Evolutionary conservation across 2,797 vertebrate genomes (phyloP).

Genomic region (Darevskia mixta): DNA sequence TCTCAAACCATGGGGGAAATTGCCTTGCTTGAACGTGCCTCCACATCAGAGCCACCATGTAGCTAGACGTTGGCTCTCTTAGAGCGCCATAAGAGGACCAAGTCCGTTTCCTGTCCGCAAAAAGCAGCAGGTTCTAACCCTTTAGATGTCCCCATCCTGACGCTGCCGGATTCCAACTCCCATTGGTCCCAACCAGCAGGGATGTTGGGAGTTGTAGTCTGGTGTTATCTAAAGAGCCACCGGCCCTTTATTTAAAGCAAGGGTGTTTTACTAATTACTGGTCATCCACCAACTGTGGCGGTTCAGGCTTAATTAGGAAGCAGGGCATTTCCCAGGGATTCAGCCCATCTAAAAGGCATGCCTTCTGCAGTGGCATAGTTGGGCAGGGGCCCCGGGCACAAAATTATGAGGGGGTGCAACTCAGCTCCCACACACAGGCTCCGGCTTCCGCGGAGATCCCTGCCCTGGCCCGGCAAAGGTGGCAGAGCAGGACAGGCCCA

Average conservation of each 20-base stretch:
- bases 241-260: neutral
- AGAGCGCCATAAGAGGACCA: neutral
- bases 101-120: neutral
- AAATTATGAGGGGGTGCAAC: no score
- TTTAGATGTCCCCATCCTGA: neutral
- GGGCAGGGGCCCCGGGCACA: no score
- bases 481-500: no score
- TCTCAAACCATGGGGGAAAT: neutral
- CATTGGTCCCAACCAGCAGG: neutral
- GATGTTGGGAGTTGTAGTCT: neutral
- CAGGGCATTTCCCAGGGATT: neutral
- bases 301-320: neutral
- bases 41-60: neutral
- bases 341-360: neutral
- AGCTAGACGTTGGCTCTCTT: neutral
- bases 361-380: no score
- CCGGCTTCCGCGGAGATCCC: rapidly evolving
- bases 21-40: neutral
- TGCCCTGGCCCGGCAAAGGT: no score
- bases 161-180: neutral
- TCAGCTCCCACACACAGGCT: no score
- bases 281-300: neutral
- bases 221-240: no score
- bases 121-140: neutral
- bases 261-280: neutral